phyloP scores from a whole-genome alignment of 2,113 vertebrate genomes.

The Eulemur rufifrons region DNA sequence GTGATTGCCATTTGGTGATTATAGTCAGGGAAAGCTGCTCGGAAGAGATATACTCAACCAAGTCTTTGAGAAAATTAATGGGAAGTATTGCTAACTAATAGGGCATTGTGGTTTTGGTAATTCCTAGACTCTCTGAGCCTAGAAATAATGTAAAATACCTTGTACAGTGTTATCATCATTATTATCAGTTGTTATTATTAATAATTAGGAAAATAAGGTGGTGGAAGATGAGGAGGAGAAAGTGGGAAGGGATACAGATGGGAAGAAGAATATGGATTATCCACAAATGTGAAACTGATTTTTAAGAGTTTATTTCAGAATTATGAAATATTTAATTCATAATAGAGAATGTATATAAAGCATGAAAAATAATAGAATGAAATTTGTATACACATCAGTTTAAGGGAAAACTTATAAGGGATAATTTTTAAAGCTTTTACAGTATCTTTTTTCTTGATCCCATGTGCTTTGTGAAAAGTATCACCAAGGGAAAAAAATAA shows the following conservation, averaged over 20 bases:
- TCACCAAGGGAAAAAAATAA: not conserved
- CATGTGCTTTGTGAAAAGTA: not conserved
- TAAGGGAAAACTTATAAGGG: not conserved
- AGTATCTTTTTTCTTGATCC: not conserved
- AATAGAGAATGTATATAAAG: not conserved
- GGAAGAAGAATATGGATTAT: not conserved
- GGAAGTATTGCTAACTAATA: not conserved
- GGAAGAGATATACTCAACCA: fast-evolving
- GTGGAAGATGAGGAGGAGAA: not conserved
- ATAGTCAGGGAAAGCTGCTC: not conserved
- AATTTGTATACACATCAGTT: not conserved
- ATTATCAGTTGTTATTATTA: not conserved
- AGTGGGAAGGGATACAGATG: not conserved
- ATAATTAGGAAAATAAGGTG: not conserved
- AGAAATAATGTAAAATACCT: not conserved
- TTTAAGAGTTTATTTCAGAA: not conserved
- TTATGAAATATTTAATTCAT: not conserved
- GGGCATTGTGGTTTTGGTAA: not conserved
- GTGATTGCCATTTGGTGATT: not conserved
- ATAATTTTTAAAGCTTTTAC: not conserved
- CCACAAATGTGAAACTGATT: not conserved
- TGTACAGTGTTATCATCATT: not conserved
- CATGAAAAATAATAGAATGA: not conserved
- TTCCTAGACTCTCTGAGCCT: not conserved
- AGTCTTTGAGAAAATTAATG: not conserved